phyloP scores from a whole-genome alignment of 1,140 invertebrate genomes.

The Hesperophylax magnus region DNA sequence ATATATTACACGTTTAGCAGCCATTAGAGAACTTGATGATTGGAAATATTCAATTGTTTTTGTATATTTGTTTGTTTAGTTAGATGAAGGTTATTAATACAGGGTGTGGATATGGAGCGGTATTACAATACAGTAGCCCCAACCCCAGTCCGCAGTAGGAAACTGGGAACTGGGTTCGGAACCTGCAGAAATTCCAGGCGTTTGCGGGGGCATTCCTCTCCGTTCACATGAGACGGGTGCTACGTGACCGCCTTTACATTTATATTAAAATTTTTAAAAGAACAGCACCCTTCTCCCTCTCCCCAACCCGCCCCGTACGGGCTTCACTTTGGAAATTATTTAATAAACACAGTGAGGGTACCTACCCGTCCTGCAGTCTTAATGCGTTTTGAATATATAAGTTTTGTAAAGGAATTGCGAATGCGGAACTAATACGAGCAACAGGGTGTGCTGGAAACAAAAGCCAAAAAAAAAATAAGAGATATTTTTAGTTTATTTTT shows the following conservation, averaged over 20 bases:
- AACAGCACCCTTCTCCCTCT: slow-evolving; percentile 41
- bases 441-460: neutral
- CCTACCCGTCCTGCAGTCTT: slow-evolving; percentile 6
- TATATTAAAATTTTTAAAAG: slow-evolving; percentile 59
- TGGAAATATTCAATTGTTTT: too few species aligned
- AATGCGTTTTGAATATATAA: slow-evolving; percentile 44
- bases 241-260: slow-evolving; percentile 58
- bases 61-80: too few species aligned
- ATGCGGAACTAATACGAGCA: slow-evolving; percentile 4
- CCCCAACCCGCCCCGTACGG: neutral
- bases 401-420: slow-evolving; percentile 33
- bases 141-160: too few species aligned
- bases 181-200: slow-evolving; percentile 50
- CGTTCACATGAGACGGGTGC: slow-evolving; percentile 56
- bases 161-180: neutral
- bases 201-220: slow-evolving; percentile 52
- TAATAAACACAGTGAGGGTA: slow-evolving; percentile 35
- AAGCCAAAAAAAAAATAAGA: too few species aligned
- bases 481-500: too few species aligned
- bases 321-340: slow-evolving; percentile 54
- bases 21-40: too few species aligned
- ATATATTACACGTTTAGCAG: too few species aligned
- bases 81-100: too few species aligned
- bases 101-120: too few species aligned
- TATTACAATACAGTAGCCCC: too few species aligned